Evolutionary conservation across 1,140 invertebrate genomes (phyloP).

Genomic region (Musca vetustissima): DNA sequence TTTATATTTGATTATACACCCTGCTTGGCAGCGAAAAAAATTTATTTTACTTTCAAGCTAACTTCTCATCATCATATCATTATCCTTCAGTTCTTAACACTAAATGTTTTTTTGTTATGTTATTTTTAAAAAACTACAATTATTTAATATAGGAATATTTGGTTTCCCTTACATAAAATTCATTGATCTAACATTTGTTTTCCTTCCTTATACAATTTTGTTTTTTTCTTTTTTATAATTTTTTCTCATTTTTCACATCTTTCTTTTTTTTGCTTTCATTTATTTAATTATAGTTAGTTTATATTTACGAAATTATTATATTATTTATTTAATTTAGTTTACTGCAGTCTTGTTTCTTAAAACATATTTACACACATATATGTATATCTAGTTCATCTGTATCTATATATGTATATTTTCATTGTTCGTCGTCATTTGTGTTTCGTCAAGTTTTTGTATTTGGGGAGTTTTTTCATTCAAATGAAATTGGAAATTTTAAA

Average conservation of each 20-base stretch:
- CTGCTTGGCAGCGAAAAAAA: too few species aligned
- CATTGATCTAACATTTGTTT: conserved; percentile 9
- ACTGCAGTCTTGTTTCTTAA: conserved; percentile 20
- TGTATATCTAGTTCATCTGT: not conserved
- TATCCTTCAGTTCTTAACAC: too few species aligned
- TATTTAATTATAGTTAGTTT: not conserved
- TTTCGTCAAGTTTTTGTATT: not conserved
- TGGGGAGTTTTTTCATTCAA: not conserved
- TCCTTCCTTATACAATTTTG: not conserved
- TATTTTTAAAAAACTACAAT: conserved; percentile 16
- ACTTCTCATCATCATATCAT: too few species aligned
- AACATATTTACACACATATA: not conserved
- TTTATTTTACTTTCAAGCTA: too few species aligned
- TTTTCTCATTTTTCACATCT: not conserved
- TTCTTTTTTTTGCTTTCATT: not conserved
- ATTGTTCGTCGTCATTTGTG: not conserved
- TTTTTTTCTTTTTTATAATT: not conserved
- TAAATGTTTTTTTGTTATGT: not conserved
- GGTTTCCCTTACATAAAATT: conserved; percentile 19
- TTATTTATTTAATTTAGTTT: conserved; percentile 18
- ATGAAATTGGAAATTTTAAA: not conserved
- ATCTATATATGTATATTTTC: conserved; percentile 10
- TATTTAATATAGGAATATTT: conserved; percentile 9
- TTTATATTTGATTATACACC: too few species aligned
- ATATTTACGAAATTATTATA: not conserved